Percentiles rank a stretch among this genome's conserved stretches.
phyloP scores from a whole-genome alignment of 1,140 invertebrate species.

The Parasteatoda tepidariorum region DNA sequence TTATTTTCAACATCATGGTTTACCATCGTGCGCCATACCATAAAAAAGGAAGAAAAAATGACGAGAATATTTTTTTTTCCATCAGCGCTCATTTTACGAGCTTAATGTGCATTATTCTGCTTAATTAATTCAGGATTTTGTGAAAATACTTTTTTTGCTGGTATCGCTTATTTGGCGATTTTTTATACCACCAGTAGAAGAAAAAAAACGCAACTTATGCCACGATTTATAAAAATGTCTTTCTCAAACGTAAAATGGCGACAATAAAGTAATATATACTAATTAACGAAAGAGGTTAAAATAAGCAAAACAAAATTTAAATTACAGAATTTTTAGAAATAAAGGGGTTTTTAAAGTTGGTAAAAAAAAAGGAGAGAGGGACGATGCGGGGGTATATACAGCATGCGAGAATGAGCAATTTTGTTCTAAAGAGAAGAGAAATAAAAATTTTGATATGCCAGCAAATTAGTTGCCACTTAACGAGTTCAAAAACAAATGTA shows the following conservation, averaged over 20 bases:
- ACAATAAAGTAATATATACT: slow-evolving; percentile 59
- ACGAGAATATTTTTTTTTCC: slow-evolving; percentile 2
- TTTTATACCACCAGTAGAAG: slow-evolving; percentile 33
- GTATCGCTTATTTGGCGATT: slow-evolving; percentile 56
- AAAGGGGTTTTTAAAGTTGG: neutral
- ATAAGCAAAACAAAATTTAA: slow-evolving; percentile 3
- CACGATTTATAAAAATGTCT: neutral
- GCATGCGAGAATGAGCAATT: slow-evolving; percentile 50
- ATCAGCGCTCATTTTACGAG: slow-evolving; percentile 50
- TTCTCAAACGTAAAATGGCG: slow-evolving; percentile 22
- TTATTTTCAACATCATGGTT: slow-evolving; percentile 60
- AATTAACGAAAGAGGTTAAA: slow-evolving; percentile 40
- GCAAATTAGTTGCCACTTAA: slow-evolving; percentile 57
- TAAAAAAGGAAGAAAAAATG: slow-evolving; percentile 10
- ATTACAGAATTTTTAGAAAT: neutral
- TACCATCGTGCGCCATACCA: slow-evolving; percentile 50
- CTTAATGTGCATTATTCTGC: slow-evolving; percentile 60
- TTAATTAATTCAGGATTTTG: slow-evolving; percentile 60
- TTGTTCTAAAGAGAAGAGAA: slow-evolving; percentile 40
- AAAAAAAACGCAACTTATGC: slow-evolving; percentile 12
- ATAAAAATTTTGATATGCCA: slow-evolving; percentile 56
- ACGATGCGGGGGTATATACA: neutral
- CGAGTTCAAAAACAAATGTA: slow-evolving; percentile 40
- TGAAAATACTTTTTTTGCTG: neutral
- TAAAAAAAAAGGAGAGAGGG: neutral